Conservation (phyloP, 2,797 vertebrate species). For the Aulostomus chinensis region DNA sequence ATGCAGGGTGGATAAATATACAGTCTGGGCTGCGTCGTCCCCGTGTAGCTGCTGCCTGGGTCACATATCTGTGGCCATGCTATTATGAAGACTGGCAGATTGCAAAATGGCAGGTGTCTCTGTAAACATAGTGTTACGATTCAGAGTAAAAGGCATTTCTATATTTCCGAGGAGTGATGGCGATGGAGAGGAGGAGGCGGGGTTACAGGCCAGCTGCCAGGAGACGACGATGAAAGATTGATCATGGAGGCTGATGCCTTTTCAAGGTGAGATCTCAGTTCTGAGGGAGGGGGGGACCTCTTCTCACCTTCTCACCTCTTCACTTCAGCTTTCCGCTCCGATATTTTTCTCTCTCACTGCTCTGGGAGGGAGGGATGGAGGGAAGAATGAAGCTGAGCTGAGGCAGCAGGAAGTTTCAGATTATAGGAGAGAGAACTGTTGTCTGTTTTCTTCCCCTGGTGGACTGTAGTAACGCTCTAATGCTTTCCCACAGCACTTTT, state of each 20-base stretch:
- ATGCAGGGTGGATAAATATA: not conserved
- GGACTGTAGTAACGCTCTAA: constrained; percentile 17
- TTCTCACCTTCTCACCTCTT: constrained; percentile 43
- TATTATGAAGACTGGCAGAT: constrained; percentile 40
- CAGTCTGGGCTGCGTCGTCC: no score
- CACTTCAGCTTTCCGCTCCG: not conserved
- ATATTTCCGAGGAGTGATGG: constrained; percentile 23
- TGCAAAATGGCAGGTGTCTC: constrained; percentile 45
- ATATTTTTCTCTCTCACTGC: not conserved
- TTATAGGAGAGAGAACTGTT: constrained; percentile 24
- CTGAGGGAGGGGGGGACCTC: constrained; percentile 32
- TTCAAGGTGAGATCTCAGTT: constrained; percentile 69
- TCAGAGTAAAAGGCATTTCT: constrained; percentile 35
- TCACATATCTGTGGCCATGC: constrained; percentile 42
- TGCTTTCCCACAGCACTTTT: constrained; percentile 24
- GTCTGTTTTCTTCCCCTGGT: constrained; percentile 32
- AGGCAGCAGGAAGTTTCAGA: constrained; percentile 35
- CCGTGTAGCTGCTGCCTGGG: constrained; percentile 6
- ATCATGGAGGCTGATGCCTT: constrained; percentile 54
- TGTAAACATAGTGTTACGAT: constrained; percentile 54
- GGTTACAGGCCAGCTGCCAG: constrained; percentile 7
- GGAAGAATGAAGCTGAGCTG: no score
- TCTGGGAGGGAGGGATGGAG: not conserved
- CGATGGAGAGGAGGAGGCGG: not conserved
- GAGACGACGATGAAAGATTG: constrained; percentile 63